A percentile compares a stretch with the other conserved stretches of the same genome.
Evolutionary conservation across 2,888 invertebrate genomes (phyloP).

Genomic region (Nemotelus nigrinus): DNA sequence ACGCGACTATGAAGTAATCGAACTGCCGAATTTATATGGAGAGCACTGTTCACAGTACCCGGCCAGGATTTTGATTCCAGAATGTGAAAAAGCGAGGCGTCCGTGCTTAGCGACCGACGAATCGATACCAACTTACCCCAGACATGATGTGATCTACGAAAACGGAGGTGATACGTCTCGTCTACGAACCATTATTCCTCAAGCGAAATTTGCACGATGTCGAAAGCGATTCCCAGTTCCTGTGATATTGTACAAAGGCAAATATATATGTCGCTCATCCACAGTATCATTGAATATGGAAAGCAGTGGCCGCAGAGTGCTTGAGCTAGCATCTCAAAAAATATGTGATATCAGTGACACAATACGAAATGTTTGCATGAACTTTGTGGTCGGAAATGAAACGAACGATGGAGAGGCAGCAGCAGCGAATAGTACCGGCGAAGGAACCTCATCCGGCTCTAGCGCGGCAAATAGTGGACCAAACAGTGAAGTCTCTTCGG

Average conservation of each 20-base stretch:
- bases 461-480: neutral
- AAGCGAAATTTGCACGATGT: conserved; percentile 78
- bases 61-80: conserved; percentile 73
- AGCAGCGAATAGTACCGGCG: neutral
- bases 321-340: conserved; percentile 29
- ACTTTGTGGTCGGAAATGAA: conserved; percentile 1
- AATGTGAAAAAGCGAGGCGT: conserved; percentile 65
- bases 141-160: conserved; percentile 68
- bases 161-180: conserved; percentile 69
- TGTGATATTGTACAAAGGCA: conserved; percentile 79
- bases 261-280: conserved; percentile 78
- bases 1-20: conserved; percentile 73
- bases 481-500: conserved; percentile 4
- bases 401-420: neutral
- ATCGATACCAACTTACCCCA: neutral
- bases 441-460: neutral
- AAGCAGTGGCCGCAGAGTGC: conserved; percentile 71
- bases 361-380: conserved; percentile 9
- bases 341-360: conserved; percentile 25
- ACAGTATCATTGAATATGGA: conserved; percentile 79
- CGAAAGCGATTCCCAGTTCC: conserved; percentile 80
- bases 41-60: conserved; percentile 78
- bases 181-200: conserved; percentile 72
- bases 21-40: conserved; percentile 73
- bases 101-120: conserved; percentile 54